These are phyloP conservation scores for Meteorus sp. DNA, from an alignment of 1,140 invertebrate species.

Conservation along the genomic window DNA sequence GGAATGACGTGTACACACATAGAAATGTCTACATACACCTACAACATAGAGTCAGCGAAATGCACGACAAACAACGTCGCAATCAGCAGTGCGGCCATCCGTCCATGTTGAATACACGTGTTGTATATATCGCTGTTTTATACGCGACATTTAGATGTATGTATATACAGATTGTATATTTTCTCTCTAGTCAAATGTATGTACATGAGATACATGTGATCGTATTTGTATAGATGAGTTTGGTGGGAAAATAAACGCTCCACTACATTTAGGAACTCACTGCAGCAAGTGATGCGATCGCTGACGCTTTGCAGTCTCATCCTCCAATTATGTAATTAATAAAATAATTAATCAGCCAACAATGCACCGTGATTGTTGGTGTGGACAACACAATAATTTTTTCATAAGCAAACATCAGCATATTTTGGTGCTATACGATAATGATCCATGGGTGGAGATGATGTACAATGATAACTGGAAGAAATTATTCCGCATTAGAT, in stretches of 20 bases:
- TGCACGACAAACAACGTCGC: constrained; percentile 18
- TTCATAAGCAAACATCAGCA: too few relatives aligned
- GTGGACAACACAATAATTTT: too few relatives aligned
- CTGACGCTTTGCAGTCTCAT: too few relatives aligned
- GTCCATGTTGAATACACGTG: background rate
- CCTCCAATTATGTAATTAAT: too few relatives aligned
- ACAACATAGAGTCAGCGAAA: background rate
- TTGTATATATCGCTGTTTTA: background rate
- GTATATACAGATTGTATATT: background rate
- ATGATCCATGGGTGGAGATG: too few relatives aligned
- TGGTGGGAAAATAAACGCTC: background rate
- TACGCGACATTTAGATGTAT: background rate
- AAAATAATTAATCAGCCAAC: too few relatives aligned
- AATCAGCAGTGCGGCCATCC: constrained; percentile 13
- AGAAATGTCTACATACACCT: background rate
- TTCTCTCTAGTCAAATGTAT: background rate
- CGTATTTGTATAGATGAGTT: background rate
- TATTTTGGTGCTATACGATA: too few relatives aligned
- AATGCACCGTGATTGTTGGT: too few relatives aligned
- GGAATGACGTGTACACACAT: constrained; percentile 7
- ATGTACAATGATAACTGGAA: too few relatives aligned
- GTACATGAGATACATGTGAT: background rate
- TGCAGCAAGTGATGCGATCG: too few relatives aligned
- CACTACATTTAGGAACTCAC: background rate
- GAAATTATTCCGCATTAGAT: too few relatives aligned